phyloP scores from a whole-genome alignment of 2,113 vertebrate genomes.

The Lophura nycthemera region DNA sequence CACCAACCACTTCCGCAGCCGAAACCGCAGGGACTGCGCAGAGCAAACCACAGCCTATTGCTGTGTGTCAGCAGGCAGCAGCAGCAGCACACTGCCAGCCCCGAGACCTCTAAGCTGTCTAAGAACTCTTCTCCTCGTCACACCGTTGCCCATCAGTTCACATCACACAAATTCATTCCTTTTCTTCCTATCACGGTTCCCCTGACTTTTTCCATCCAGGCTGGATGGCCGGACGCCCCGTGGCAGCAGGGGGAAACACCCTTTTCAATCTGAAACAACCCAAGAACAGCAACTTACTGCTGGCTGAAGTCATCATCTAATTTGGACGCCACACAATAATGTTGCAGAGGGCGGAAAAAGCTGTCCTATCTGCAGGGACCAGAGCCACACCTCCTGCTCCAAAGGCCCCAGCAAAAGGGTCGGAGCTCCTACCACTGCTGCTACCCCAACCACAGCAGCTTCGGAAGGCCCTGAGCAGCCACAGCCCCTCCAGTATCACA shows the following conservation, averaged over 20 bases:
- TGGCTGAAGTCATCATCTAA: neutral
- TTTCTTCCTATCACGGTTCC: neutral
- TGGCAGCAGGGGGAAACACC: neutral
- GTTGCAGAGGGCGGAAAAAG: neutral
- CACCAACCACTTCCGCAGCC: constrained; percentile 76
- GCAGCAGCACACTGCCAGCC: neutral
- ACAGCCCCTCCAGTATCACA: neutral
- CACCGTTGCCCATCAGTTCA: neutral
- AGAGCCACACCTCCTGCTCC: accelerated
- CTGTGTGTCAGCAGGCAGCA: neutral
- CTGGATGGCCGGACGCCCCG: neutral
- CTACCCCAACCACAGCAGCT: neutral
- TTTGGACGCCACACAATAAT: neutral
- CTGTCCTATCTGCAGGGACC: accelerated
- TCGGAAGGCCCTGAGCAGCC: neutral
- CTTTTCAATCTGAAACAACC: neutral
- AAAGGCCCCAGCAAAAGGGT: neutral
- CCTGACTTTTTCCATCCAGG: neutral
- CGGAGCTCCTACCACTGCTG: neutral
- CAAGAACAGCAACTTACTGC: neutral
- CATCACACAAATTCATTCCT: accelerated
- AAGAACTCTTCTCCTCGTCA: neutral
- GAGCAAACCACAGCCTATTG: constrained; percentile 70
- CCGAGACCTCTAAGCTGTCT: neutral
- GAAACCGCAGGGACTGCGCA: constrained; percentile 65